phyloP scores from a whole-genome alignment of 2,113 vertebrate genomes.

The Lepus americanus region DNA sequence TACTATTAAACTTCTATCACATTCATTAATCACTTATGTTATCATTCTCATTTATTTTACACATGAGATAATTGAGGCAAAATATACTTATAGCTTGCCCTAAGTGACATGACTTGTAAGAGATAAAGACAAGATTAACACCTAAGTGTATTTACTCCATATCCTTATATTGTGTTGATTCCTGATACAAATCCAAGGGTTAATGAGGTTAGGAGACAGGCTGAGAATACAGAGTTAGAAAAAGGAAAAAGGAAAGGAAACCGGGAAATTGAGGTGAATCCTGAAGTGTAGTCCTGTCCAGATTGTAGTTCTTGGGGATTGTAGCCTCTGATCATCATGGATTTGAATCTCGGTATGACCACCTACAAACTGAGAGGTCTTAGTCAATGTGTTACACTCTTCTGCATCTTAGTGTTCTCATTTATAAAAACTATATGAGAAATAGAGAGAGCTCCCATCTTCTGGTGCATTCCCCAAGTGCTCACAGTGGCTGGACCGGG shows the following conservation, averaged over 20 bases:
- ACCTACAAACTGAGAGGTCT: background rate
- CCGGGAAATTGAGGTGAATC: background rate
- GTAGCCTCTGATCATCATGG: background rate
- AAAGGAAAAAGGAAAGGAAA: background rate
- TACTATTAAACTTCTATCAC: background rate
- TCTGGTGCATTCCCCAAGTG: too few relatives aligned
- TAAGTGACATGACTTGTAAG: background rate
- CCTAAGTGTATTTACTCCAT: background rate
- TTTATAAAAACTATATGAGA: too few relatives aligned
- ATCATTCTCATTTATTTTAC: background rate
- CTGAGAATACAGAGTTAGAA: background rate
- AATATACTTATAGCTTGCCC: background rate
- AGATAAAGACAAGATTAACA: background rate
- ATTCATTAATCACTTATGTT: background rate
- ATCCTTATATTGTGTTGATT: background rate
- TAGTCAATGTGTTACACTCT: background rate
- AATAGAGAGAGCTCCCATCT: too few relatives aligned
- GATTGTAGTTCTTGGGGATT: too few relatives aligned
- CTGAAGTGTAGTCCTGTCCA: background rate
- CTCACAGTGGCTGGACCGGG: too few relatives aligned
- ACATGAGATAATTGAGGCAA: slow-evolving; percentile 29
- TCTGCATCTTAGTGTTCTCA: background rate
- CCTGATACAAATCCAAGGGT: background rate
- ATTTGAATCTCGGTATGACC: background rate
- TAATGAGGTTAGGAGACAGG: background rate